Evolutionary conservation across 2,797 vertebrate species (phyloP), one percentile per base, ranked within the genome.

Genomic region (Sebastes elongatus): DNA sequence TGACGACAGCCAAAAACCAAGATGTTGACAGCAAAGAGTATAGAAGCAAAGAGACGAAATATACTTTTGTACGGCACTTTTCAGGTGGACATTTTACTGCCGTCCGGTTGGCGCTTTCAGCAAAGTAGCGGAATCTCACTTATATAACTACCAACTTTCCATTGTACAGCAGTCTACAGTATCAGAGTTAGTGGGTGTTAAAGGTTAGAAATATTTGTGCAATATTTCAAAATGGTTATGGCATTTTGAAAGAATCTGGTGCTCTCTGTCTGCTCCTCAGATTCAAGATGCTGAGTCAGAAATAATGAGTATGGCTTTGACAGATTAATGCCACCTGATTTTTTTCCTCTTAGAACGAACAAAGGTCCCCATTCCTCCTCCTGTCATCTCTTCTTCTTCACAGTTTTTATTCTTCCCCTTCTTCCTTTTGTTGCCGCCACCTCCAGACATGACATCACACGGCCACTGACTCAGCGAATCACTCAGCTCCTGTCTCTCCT

Each of bases 401-500:
- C 42, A 7, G 20, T 22, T 42, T 71, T 46, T 4, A 16, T 18
- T 7, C 35, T 25, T 35, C 22, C 9, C 11, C 55, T 6, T 38
- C 27, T 9, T 61, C 55, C 35, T 55, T 10, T 46, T 8, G 20
- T 27, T 23, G 5, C 78, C 32, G 65, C 66, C 35, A 27, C 74
- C 78, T 76, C 55, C 74, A 74, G 68, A 74, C 74, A 38, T 80
- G 78, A 84, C 88, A 85, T 78, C 76, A 72, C 78, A 7, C 7
- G 16, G 27, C 66, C 74, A 60, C 88, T 86, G 85, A 93, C 82
- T 93, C 90, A 86, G 89, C 81, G 25, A 52, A 77, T 90, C 62
- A 4, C 72, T 78, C 55, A 6, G 57, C 82, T 71, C 77, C 84
- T 42, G 78, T 87, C 86, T 81, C 76, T 78, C 55, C 70, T 83